Evolutionary conservation across 2,113 vertebrate genomes (phyloP), one percentile per base, ranked within the genome.

Genomic region (Narcine bancroftii): DNA sequence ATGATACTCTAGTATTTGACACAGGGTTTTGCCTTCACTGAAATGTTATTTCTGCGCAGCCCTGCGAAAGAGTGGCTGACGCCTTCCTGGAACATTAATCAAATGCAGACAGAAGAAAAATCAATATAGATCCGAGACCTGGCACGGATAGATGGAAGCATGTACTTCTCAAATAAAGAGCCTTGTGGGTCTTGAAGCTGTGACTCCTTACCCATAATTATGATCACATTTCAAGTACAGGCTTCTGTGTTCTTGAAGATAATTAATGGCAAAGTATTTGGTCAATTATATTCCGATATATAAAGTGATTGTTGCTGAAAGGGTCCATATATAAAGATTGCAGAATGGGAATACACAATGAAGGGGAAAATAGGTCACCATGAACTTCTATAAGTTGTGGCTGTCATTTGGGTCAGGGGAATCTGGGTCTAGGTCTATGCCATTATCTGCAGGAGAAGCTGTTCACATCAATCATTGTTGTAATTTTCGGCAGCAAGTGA

Each of bases 21-120:
- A 92, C 19, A 63, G 50, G 73, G 26, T n/a, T 92, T 72, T 91
- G 29, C 75, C 93, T 89, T 26, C 87, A 89, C 77, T 72, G 92
- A 50, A 56, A 65, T 93, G 92, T 92, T 95, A 93, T 93, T 94
- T 95, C 92, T 94, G 92, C 94, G 94, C 92, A 92, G 69, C 93
- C 93, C 93, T 93, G 26, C 89, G 71, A 50, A 93, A 94, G 94
- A 93, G 92, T 42, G 92, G 79, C 92, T 94, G 87, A 94, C 92
- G 71, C 42, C 92, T 95, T 95, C 92, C 93, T 94, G 92, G 93
- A 94, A 93, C 93, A 95, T 95, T 96, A 96, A 95, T 94, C 93
- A 96, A 93, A 60, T 36, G 65, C 3, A 93, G 93, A 93, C 93
- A 94, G 93, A 94, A 94, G 79, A 93, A 92, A 96, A 95, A 96